Evolutionary conservation across 2,113 vertebrate species (phyloP).

Genomic region (Trichechus manatus): DNA sequence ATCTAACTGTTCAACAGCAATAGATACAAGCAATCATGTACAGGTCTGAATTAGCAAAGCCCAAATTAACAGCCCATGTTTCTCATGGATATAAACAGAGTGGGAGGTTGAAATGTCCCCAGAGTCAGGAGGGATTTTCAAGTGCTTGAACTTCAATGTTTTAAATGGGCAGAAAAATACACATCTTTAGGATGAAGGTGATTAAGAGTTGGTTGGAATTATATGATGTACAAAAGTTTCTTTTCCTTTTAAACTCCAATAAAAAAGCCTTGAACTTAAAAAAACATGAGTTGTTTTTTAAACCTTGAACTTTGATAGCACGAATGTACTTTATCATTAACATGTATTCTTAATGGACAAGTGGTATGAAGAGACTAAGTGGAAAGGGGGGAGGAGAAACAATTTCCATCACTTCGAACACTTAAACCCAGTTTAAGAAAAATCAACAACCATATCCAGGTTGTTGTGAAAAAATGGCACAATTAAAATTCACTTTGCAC

Average conservation of each 20-base stretch:
- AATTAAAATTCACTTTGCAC: conserved; percentile 75
- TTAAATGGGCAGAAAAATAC: conserved; percentile 57
- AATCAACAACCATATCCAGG: conserved; percentile 65
- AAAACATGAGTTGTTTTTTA: conserved; percentile 32
- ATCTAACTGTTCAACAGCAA: conserved; percentile 40
- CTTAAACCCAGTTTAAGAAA: conserved; percentile 75
- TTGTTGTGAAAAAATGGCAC: neutral
- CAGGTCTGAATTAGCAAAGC: conserved; percentile 70
- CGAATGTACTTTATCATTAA: conserved; percentile 56
- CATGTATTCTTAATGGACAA: conserved; percentile 46
- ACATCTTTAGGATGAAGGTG: conserved; percentile 53
- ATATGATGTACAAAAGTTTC: neutral
- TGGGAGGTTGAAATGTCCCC: neutral
- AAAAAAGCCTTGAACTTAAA: conserved; percentile 58
- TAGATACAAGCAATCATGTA: conserved; percentile 41
- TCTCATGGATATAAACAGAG: neutral
- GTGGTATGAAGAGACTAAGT: conserved; percentile 30
- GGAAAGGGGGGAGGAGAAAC: neutral
- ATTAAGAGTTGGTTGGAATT: conserved; percentile 62
- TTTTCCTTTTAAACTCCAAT: conserved; percentile 57
- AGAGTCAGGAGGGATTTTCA: conserved; percentile 33
- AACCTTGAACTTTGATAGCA: conserved; percentile 62
- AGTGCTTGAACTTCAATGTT: conserved; percentile 63
- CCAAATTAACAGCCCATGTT: conserved; percentile 68
- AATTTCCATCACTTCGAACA: conserved; percentile 61